A percentile compares a stretch with the other conserved stretches of the same genome.
Conservation (phyloP, 92 coral and sea anemone species). For the Paramuricea clavata region DNA sequence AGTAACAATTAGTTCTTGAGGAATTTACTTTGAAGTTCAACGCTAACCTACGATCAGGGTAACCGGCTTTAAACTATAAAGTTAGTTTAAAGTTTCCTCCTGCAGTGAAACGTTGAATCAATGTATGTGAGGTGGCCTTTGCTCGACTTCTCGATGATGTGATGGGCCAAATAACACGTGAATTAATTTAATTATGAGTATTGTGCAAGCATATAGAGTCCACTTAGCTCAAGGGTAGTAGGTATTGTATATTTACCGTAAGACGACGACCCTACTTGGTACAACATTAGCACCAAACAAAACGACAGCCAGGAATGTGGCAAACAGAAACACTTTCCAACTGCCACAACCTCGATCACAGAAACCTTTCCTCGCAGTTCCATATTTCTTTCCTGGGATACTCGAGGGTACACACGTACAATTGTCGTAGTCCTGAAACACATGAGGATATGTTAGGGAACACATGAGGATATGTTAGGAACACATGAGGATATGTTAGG, state of each 20-base stretch:
- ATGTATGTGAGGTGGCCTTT: no score
- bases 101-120: no score
- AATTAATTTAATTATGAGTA: no score
- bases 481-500: no score
- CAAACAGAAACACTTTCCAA: conserved; percentile 57
- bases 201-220: not conserved
- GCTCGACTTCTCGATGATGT: no score
- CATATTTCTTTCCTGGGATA: conserved; percentile 8
- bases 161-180: no score
- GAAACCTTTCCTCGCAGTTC: conserved; percentile 60
- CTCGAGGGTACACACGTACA: conserved; percentile 61
- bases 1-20: no score
- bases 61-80: no score
- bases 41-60: no score
- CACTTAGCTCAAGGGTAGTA: not conserved
- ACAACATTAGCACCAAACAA: conserved; percentile 58
- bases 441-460: not conserved
- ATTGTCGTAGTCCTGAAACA: conserved; percentile 54
- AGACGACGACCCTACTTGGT: conserved; percentile 65
- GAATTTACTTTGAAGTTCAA: no score
- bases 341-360: conserved; percentile 71
- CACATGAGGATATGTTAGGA: no score
- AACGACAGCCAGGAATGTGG: conserved; percentile 48
- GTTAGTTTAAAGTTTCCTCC: no score
- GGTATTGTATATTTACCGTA: conserved; percentile 50